Evolutionary conservation across 2,888 invertebrate genomes (phyloP).

Genomic region (Dascillus cervinus): DNA sequence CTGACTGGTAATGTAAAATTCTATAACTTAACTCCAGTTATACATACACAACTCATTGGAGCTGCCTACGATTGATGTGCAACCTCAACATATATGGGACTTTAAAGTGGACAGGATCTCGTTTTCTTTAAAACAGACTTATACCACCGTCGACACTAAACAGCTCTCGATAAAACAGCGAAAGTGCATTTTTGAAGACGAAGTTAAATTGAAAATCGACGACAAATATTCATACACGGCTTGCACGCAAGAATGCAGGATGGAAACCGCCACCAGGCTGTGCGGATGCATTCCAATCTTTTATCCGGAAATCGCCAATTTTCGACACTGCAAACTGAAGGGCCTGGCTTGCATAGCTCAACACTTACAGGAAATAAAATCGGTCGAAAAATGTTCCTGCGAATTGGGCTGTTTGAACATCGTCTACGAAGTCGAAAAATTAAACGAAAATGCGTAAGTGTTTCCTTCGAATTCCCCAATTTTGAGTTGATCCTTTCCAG

Average conservation of each 20-base stretch:
- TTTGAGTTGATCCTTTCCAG: too few species aligned
- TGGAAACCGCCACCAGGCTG: conserved; percentile 53
- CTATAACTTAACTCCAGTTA: too few species aligned
- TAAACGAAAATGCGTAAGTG: conserved; percentile 54
- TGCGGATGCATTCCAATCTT: conserved; percentile 69
- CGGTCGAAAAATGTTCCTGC: conserved; percentile 57
- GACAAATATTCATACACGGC: conserved; percentile 61
- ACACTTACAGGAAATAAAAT: conserved; percentile 48
- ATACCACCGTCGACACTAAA: conserved; percentile 65
- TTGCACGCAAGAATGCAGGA: conserved; percentile 67
- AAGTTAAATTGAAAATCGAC: conserved; percentile 50
- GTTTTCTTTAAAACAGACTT: conserved; percentile 68
- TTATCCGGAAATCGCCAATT: conserved; percentile 52
- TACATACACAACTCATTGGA: conserved; percentile 64
- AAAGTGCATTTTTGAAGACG: conserved; percentile 64
- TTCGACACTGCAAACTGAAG: conserved; percentile 50
- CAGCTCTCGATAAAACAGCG: conserved; percentile 62
- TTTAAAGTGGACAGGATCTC: conserved; percentile 52
- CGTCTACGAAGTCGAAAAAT: conserved; percentile 67
- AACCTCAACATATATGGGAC: conserved; percentile 64
- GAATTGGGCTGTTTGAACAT: conserved; percentile 68
- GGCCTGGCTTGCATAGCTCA: conserved; percentile 54
- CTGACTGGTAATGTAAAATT: too few species aligned
- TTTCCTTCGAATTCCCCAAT: not conserved
- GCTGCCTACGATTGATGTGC: conserved; percentile 59